A percentile compares a stretch with the other conserved stretches of the same genome.
Conservation (phyloP, 2,113 vertebrate genomes). For the Lethenteron reissneri region DNA sequence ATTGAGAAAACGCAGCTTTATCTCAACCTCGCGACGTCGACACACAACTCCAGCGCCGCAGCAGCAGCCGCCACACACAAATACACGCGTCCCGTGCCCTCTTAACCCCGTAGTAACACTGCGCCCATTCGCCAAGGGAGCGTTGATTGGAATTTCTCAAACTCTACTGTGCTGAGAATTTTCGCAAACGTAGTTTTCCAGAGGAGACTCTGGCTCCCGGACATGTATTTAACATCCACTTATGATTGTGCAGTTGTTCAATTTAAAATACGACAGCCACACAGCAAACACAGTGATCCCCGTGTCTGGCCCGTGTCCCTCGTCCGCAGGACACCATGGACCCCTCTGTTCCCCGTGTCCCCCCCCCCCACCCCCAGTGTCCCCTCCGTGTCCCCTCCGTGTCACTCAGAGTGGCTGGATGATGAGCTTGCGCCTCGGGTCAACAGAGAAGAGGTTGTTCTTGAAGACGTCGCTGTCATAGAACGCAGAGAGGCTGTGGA, state of each 20-base stretch:
- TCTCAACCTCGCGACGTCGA: no score
- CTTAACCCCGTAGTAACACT: no score
- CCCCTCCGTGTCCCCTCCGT: not conserved
- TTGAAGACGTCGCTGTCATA: conserved; percentile 68
- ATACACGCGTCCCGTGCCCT: no score
- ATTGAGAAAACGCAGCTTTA: no score
- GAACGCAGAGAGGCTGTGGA: conserved; percentile 71
- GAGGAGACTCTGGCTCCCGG: not conserved
- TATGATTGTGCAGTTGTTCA: conserved; percentile 15
- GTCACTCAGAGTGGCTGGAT: conserved; percentile 52
- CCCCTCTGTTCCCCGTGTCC: not conserved
- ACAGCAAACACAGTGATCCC: conserved; percentile 10
- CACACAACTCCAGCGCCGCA: no score
- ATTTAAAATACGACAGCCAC: conserved; percentile 16
- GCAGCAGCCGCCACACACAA: no score
- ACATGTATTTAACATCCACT: conserved; percentile 12
- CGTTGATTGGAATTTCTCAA: no score
- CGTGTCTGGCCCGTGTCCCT: conserved; percentile 1
- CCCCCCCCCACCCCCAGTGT: not conserved
- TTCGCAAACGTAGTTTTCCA: no score
- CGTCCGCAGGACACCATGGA: conserved; percentile 7
- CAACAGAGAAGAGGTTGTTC: conserved; percentile 59
- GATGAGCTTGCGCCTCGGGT: conserved; percentile 61
- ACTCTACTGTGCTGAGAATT: no score
- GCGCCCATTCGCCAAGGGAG: no score